Evolutionary conservation across 2,888 invertebrate genomes (phyloP).

Genomic region (Pemphredon lugubris): DNA sequence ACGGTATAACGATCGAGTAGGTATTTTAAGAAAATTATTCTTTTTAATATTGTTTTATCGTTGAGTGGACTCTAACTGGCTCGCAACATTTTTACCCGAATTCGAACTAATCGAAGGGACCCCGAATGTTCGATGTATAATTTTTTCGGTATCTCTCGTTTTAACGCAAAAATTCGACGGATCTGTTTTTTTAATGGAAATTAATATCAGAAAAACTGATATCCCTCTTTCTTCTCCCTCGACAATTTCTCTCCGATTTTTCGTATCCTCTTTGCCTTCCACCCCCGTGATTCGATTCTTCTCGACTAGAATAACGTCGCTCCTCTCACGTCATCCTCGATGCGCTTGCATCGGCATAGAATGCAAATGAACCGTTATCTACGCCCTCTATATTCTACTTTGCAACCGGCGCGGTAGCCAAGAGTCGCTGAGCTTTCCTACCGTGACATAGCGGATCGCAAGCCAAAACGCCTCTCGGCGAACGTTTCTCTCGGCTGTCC

Average conservation of each 20-base stretch:
- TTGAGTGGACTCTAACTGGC: too few relatives aligned
- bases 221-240: constrained; percentile 8
- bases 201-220: too few relatives aligned
- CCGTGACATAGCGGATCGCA: constrained; percentile 39
- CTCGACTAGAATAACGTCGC: constrained; percentile 33
- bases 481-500: constrained; percentile 19
- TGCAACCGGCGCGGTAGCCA: constrained; percentile 27
- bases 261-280: constrained; percentile 17
- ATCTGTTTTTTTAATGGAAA: too few relatives aligned
- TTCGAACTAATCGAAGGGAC: too few relatives aligned
- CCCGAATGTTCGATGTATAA: too few relatives aligned
- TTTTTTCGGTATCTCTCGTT: constrained; percentile 29
- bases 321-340: constrained; percentile 14
- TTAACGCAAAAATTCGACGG: constrained; percentile 22
- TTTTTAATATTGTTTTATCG: too few relatives aligned
- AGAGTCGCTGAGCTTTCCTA: constrained; percentile 48
- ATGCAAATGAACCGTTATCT: constrained; percentile 49
- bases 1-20: neutral
- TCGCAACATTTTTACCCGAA: too few relatives aligned
- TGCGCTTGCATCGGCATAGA: constrained; percentile 29
- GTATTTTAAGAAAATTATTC: too few relatives aligned
- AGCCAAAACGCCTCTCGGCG: constrained; percentile 31
- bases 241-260: constrained; percentile 33
- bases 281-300: constrained; percentile 40
- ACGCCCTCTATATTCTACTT: constrained; percentile 43